A percentile compares a stretch with the other conserved stretches of the same genome.
These are phyloP conservation scores for Anser cygnoides DNA, from an alignment of 2,113 vertebrate genomes.

Conservation along the genomic window DNA sequence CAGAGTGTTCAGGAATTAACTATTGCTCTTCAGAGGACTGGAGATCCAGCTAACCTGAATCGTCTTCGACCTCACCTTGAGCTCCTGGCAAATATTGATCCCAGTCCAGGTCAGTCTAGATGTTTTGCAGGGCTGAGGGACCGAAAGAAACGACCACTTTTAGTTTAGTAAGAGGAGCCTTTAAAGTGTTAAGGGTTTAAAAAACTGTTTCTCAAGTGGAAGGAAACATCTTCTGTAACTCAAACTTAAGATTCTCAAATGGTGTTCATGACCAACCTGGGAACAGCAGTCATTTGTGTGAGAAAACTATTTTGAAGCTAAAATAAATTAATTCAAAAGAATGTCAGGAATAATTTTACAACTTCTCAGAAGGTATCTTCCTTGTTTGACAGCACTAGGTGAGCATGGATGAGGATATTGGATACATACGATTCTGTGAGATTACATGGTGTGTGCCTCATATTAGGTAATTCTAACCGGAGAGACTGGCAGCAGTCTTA, in stretches of 20 bases:
- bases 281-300: background rate
- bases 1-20: slow-evolving; percentile 99
- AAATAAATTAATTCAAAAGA: background rate
- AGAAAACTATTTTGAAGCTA: background rate
- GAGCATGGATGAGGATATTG: background rate
- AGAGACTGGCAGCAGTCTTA: background rate
- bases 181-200: background rate
- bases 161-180: background rate
- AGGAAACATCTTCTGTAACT: background rate
- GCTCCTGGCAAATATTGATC: slow-evolving; percentile 95
- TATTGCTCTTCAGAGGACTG: slow-evolving; percentile 96
- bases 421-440: background rate
- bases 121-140: background rate
- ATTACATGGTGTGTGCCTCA: background rate
- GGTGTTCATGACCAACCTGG: background rate
- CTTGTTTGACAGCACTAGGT: background rate
- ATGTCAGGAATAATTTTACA: background rate
- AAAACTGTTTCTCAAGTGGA: background rate
- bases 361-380: background rate
- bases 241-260: background rate
- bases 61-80: slow-evolving; percentile 94
- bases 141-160: background rate
- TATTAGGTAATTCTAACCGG: background rate
- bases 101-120: slow-evolving; percentile 88
- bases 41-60: slow-evolving; percentile 97